Evolutionary conservation across 2,888 invertebrate species (phyloP), one percentile per base, ranked within the genome.

Genomic region (Acleris holmiana): DNA sequence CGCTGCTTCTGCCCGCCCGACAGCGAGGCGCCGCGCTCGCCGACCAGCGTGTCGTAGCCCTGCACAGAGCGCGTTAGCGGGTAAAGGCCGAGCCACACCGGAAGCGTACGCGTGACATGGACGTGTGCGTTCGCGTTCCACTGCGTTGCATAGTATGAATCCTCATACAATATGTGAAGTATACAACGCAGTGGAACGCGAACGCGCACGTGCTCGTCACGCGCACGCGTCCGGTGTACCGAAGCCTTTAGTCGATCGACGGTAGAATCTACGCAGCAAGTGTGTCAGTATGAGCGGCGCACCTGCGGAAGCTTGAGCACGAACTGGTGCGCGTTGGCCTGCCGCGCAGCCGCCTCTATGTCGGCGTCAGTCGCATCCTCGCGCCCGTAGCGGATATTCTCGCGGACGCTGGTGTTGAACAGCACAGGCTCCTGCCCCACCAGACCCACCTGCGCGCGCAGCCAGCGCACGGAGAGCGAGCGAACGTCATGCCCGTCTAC

Each of bases 1-100:
- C 97, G 93, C 83, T 98, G 98, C 79, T 98, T 98, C 83, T 98
- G 98, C 0, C 98, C 98, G n/a, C 98, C 98, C 0, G 96, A 96
- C 51, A 96, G 79, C 63, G 96, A 96, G 0, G 97, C 95, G 1
- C 98, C 98, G 62, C 96, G 93, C 78, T 97, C 97, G 4, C 97
- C 97, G 18, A 97, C 97, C 53, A 96, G 75, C 0, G 97, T 98
- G 35, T 97, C 94, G 76, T 97, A 97, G 47, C 96, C 95, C 93
- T 95, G 68, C 19, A 51, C 18, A 8, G 47, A 0, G 8, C 7
- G 17, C 17, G 17, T 18, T 3, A 47, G 10, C 18, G 18, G 10
- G 8, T 47, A n/a, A n/a, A n/a, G n/a, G n/a, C n/a, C n/a, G n/a
- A n/a, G n/a, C n/a, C n/a, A n/a, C n/a, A n/a, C n/a, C n/a, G n/a